phyloP scores from a whole-genome alignment of 2,888 invertebrate genomes.

The Anthoptus insignis region DNA sequence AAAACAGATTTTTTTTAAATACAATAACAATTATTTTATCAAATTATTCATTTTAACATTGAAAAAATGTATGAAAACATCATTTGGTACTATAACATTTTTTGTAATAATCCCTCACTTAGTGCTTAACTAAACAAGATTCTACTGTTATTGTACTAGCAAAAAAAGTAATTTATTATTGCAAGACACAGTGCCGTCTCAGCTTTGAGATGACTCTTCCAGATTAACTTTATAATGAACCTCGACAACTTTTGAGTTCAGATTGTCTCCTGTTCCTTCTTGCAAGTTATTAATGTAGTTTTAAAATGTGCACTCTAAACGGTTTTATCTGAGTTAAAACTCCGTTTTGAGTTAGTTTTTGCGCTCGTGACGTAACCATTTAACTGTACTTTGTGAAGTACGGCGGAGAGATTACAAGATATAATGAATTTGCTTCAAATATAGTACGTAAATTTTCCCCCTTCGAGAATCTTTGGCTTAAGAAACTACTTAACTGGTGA shows the following conservation, averaged over 20 bases:
- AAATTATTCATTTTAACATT: too few relatives aligned
- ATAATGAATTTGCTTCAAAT: conserved; percentile 31
- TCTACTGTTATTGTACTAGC: not conserved
- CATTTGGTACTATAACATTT: too few relatives aligned
- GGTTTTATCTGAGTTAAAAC: conserved; percentile 76
- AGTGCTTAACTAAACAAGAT: not conserved
- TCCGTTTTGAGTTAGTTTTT: conserved; percentile 72
- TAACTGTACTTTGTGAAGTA: conserved; percentile 54
- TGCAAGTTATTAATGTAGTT: conserved; percentile 80
- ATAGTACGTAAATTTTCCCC: conserved; percentile 25
- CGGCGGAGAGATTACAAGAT: conserved; percentile 31
- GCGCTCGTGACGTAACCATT: conserved; percentile 69
- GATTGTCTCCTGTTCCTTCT: conserved; percentile 63
- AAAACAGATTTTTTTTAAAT: too few relatives aligned
- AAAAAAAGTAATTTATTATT: not conserved
- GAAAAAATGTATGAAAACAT: too few relatives aligned
- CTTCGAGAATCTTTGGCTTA: conserved; percentile 5
- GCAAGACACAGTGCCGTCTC: conserved; percentile 27
- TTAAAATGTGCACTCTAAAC: conserved; percentile 78
- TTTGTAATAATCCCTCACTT: not conserved
- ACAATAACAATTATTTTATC: too few relatives aligned
- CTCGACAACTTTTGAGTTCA: conserved; percentile 68
- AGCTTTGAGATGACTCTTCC: conserved; percentile 32
- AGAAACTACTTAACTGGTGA: conserved; percentile 13
- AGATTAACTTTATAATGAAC: conserved; percentile 20